A percentile compares a stretch with the other conserved stretches of the same genome.
Conservation (phyloP, 2,888 invertebrate species). For the Thalpophila matura region DNA sequence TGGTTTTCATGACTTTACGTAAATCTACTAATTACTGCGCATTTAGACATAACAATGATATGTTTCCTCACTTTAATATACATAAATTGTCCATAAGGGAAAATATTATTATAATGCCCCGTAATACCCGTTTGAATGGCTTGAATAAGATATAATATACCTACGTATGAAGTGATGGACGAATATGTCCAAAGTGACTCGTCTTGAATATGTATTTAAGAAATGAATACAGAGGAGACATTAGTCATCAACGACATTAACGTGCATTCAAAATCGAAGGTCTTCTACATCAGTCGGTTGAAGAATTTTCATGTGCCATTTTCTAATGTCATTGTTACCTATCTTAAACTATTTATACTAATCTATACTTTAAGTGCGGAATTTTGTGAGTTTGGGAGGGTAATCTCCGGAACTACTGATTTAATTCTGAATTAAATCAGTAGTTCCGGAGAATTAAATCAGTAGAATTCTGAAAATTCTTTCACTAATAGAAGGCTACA, state of each 20-base stretch:
- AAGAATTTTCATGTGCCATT: constrained; percentile 8
- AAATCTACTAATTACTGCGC: constrained; percentile 83
- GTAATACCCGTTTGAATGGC: constrained; percentile 18
- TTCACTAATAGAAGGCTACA: too few relatives aligned
- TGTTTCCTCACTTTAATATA: constrained; percentile 74
- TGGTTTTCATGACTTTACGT: constrained; percentile 88
- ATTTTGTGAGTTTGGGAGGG: too few relatives aligned
- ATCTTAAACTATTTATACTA: too few relatives aligned
- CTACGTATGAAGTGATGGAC: neutral
- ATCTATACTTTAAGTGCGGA: too few relatives aligned
- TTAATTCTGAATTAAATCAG: too few relatives aligned
- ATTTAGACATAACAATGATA: constrained; percentile 80
- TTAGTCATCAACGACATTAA: constrained; percentile 20
- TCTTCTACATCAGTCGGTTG: constrained; percentile 6
- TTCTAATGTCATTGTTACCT: constrained; percentile 11
- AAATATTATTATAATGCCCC: constrained; percentile 56
- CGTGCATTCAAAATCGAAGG: constrained; percentile 42
- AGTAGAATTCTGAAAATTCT: too few relatives aligned
- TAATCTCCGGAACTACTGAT: too few relatives aligned
- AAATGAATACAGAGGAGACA: constrained; percentile 21
- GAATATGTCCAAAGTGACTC: neutral
- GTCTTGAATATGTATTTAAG: neutral
- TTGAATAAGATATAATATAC: neutral
- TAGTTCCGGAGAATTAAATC: too few relatives aligned
- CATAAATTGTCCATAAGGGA: constrained; percentile 64